A percentile compares a stretch with the other conserved stretches of the same genome.
Evolutionary conservation across 2,888 invertebrate genomes (phyloP).

Genomic region (Polydrusus pterygomalis): DNA sequence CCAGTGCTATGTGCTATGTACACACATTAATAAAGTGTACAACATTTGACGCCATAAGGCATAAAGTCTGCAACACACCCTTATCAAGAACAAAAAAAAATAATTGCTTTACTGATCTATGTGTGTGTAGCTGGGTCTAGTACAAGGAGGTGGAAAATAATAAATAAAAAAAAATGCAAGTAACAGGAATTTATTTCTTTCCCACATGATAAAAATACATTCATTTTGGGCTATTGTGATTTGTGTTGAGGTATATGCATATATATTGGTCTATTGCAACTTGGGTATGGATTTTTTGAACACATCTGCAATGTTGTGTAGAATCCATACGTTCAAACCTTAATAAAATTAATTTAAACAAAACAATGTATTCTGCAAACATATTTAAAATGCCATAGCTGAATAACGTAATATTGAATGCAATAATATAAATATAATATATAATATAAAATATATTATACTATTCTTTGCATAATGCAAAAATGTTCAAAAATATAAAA

Average conservation of each 20-base stretch:
- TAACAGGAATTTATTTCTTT: constrained; percentile 68
- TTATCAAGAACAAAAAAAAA: too few species aligned
- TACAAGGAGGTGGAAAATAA: neutral
- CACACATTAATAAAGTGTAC: too few species aligned
- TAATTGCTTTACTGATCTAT: too few species aligned
- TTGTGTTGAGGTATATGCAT: constrained; percentile 67
- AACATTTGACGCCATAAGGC: too few species aligned
- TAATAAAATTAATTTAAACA: neutral
- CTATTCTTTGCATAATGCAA: too few species aligned
- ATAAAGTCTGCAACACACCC: too few species aligned
- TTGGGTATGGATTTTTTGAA: constrained; percentile 27
- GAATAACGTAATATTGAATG: too few species aligned
- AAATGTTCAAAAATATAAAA: too few species aligned
- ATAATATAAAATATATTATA: neutral
- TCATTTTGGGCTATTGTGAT: constrained; percentile 66
- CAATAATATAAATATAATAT: neutral
- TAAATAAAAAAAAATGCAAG: constrained; percentile 58
- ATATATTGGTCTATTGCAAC: constrained; percentile 64
- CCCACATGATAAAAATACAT: constrained; percentile 68
- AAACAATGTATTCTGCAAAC: neutral
- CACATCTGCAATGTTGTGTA: constrained; percentile 39
- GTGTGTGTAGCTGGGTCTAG: too few species aligned
- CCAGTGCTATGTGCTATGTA: too few species aligned
- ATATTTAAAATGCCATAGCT: too few species aligned
- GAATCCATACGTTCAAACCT: constrained; percentile 5